Base-by-base conservation (phyloP, 2,888 invertebrate genomes). In the Oasisia sp. region DNA sequence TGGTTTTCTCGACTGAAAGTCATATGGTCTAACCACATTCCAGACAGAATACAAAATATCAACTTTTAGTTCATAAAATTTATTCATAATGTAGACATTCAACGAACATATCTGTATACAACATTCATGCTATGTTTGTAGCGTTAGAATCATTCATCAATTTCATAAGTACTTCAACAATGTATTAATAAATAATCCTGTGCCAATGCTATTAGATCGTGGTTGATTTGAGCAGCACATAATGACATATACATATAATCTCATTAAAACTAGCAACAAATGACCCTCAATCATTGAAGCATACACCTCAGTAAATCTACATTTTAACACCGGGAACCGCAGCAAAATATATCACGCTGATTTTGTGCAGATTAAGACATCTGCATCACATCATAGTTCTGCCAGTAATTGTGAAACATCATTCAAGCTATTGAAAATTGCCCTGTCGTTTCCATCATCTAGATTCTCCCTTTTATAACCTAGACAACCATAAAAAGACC, bases 101-200 rank as follows among this genome's bases (percentile, higher is more conserved):
- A 74, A 74, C 27, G 74, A 74, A 74, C 74, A 74, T 74, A 74
- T 74, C 27, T 74, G 74, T 74, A 74, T 74, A 74, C 74, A 74
- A 74, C 74, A 74, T 74, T 74, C 74, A 74, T 74, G 74, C 74
- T 74, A 74, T 74, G 74, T 74, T 74, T 74, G 74, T 74, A 74
- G 74, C 27, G 74, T 74, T 74, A 74, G 74, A 74, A 74, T 74
- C 74, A 74, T 74, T 74, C 74, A 74, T 74, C 74, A 74, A 74
- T 74, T 74, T 27, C 27, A 19, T 74, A 74, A 74, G 74, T 74
- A 74, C 27, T 74, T 74, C 19, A 74, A 74, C 74, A 74, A 74
- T 74, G 74, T 74, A 74, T 74, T 74, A 74, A 74, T 74, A 74
- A 74, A 74, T 74, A 74, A 74, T 74, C 74, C 74, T 74, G 74